These are phyloP conservation scores for Temnothorax longispinosus DNA, from an alignment of 1,140 invertebrate species.

Conservation along the genomic window DNA sequence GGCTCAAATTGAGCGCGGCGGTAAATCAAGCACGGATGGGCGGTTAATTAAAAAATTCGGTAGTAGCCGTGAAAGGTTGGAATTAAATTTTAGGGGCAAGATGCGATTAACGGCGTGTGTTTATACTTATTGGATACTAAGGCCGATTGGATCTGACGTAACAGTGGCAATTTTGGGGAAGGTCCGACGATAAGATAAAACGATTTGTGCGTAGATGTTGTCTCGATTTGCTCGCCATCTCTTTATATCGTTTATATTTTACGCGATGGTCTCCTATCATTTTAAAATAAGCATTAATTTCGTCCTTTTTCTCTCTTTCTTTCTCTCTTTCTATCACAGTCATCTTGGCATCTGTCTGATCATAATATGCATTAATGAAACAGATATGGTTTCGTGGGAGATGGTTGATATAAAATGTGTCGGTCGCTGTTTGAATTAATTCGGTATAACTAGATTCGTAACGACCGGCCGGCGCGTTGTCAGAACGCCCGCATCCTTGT, in stretches of 20 bases:
- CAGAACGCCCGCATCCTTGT: conserved; percentile 17
- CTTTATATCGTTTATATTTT: not conserved
- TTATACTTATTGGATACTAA: conserved; percentile 54
- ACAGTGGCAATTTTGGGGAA: conserved; percentile 63
- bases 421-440: conserved; percentile 21
- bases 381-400: conserved; percentile 5
- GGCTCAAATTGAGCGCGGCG: conserved; percentile 41
- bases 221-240: not conserved
- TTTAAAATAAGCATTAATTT: conserved; percentile 18
- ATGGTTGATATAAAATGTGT: conserved; percentile 6
- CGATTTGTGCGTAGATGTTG: conserved; percentile 30
- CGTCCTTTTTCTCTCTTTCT: not conserved
- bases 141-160: conserved; percentile 55
- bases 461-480: conserved; percentile 11
- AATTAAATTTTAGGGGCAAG: conserved; percentile 65
- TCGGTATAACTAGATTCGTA: conserved; percentile 9
- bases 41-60: conserved; percentile 73
- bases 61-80: conserved; percentile 65
- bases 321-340: not conserved
- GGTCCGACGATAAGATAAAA: conserved; percentile 69
- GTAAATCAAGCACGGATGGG: conserved; percentile 28
- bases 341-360: not conserved
- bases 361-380: conserved; percentile 35
- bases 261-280: not conserved
- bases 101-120: conserved; percentile 56